Base-by-base conservation (phyloP, 2,113 vertebrate species). In the Callaeas wilsoni region DNA sequence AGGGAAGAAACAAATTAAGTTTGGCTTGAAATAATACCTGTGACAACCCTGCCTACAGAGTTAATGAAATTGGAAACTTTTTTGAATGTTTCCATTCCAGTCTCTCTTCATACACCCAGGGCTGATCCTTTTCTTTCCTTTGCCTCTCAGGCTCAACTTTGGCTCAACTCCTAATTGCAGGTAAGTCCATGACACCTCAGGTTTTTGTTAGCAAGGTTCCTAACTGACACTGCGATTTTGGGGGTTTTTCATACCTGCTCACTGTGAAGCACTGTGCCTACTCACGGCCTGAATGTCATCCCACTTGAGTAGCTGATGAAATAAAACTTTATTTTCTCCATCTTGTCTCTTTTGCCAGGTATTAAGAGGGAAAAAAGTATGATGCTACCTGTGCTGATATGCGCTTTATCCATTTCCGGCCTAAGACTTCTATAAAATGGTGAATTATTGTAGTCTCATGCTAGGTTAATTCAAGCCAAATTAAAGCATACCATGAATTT, bases 131-230 rank as follows among this genome's bases (percentile, higher is more conserved):
- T 79, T 57, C 56, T 71, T 73, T 77, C 33, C 6, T 77, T 65
- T 57, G 21, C 9, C 7, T 77, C 50, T 65, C 16, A 56, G 26
- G 13, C 20, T 83, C 41, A 69, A 10, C 10, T 87, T 62, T 41
- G 44, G 80, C 25, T 39, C 30, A 52, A 6, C 4, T 69, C 14
- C 13, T 26, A 30, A 23, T 16, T 79, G 32, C 17, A 64, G 50
- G 18, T 35, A n/a, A 84, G 9, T 42, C n/a, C 0, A 0, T 13
- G 35, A 18, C 8, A 32, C 44, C 17, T 63, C 39, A 50, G 26
- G 35, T 69, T 93, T 64, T 27, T 69, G 14, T 84, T 73, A 70
- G n/a, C 10, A 30, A 30, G 13, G 10, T n/a, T 87, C 39, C 41
- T 39, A 29, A 29, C 8, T 37, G 16, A 39, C 41, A 16, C 33